These are phyloP conservation scores for Gari tellinella DNA, from an alignment of 2,888 invertebrate genomes.

Conservation along the genomic window DNA sequence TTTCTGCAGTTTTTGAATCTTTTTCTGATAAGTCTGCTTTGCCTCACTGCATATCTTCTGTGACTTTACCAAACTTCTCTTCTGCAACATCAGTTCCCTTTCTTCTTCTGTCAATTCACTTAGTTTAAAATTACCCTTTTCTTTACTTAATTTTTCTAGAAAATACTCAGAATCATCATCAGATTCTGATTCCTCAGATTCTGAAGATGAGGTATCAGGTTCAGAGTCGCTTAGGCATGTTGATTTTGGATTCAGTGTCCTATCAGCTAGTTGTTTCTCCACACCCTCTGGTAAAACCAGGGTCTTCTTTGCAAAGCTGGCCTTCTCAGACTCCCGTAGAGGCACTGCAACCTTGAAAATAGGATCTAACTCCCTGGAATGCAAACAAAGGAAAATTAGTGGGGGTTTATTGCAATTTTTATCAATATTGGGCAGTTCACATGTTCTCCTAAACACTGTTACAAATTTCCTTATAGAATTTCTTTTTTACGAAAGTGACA, in stretches of 20 bases:
- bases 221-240: conserved; percentile 16
- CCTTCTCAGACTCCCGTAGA: conserved; percentile 89
- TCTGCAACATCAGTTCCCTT: too few species aligned
- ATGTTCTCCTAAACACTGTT: too few species aligned
- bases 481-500: too few species aligned
- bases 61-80: conserved; percentile 29
- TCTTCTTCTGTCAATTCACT: too few species aligned
- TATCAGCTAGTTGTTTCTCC: background rate
- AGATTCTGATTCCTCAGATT: background rate
- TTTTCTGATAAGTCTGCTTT: conserved; percentile 43
- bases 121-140: too few species aligned
- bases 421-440: too few species aligned
- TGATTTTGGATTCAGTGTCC: conserved; percentile 29
- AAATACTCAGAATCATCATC: background rate
- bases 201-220: conserved; percentile 2
- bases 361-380: conserved; percentile 89
- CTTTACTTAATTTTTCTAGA: too few species aligned
- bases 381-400: too few species aligned
- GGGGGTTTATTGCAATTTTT: too few species aligned
- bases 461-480: too few species aligned
- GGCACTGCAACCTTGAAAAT: conserved; percentile 93
- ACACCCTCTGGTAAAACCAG: conserved; percentile 53
- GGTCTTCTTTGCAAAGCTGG: conserved; percentile 89
- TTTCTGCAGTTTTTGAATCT: background rate
- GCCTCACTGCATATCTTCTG: conserved; percentile 50